Evolutionary conservation across 2,888 invertebrate species (phyloP).

Genomic region (Amiota minor): DNA sequence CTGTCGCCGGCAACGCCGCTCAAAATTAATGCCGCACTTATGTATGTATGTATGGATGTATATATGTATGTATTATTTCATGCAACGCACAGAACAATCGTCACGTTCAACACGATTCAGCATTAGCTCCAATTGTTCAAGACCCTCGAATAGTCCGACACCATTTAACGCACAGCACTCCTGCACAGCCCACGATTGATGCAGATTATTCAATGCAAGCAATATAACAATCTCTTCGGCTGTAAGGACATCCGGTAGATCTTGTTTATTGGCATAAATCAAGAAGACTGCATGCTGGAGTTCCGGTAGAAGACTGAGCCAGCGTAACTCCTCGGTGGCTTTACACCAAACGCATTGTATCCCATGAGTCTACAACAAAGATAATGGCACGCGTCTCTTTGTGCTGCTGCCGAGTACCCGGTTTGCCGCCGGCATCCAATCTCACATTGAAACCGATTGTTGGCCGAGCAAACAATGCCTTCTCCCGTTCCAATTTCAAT

Average conservation of each 20-base stretch:
- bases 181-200: conserved; percentile 50
- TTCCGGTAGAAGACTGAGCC: conserved; percentile 50
- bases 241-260: conserved; percentile 50
- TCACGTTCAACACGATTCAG: conserved; percentile 17
- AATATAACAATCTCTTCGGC: conserved; percentile 47
- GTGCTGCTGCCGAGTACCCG: conserved; percentile 57
- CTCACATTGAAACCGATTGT: conserved; percentile 62
- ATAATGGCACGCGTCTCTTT: conserved; percentile 56
- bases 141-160: conserved; percentile 48
- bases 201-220: conserved; percentile 41
- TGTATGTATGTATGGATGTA: background rate
- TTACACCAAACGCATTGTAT: conserved; percentile 48
- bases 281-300: conserved; percentile 50
- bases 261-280: conserved; percentile 60
- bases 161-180: conserved; percentile 52
- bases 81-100: conserved; percentile 8
- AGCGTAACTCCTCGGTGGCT: conserved; percentile 52
- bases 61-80: background rate
- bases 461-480: conserved; percentile 48
- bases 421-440: conserved; percentile 62
- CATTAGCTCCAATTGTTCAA: conserved; percentile 49
- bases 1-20: background rate
- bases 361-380: conserved; percentile 58
- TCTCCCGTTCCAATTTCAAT: conserved; percentile 52
- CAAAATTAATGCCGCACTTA: background rate